These are phyloP conservation scores for Heliconius ethilla DNA, from an alignment of 2,888 invertebrate species.

Conservation along the genomic window DNA sequence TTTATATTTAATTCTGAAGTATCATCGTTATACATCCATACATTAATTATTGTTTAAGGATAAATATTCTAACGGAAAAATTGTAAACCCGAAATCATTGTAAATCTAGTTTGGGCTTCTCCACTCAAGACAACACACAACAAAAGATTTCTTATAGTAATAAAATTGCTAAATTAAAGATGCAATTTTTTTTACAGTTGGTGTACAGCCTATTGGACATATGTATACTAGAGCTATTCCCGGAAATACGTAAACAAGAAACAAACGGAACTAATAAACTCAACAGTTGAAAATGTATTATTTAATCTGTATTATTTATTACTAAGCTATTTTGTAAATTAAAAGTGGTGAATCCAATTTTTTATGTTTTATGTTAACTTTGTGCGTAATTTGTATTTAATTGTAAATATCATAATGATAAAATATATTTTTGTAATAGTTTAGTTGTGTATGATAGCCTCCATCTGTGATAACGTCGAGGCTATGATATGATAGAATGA, in stretches of 20 bases:
- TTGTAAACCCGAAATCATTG: too few species aligned
- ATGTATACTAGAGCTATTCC: constrained; percentile 88
- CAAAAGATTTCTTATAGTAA: too few species aligned
- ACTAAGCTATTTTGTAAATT: constrained; percentile 52
- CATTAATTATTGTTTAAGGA: too few species aligned
- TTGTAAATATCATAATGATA: constrained; percentile 60
- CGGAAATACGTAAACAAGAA: constrained; percentile 78
- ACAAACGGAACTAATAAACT: constrained; percentile 49
- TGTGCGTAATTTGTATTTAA: constrained; percentile 55
- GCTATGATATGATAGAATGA: constrained; percentile 40
- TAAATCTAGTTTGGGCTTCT: too few species aligned
- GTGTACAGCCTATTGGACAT: constrained; percentile 90
- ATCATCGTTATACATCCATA: too few species aligned
- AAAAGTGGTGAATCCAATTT: constrained; percentile 48
- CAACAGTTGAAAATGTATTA: constrained; percentile 58
- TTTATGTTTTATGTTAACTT: constrained; percentile 49
- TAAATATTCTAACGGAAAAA: too few species aligned
- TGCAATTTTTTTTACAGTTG: constrained; percentile 75
- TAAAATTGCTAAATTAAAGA: too few species aligned
- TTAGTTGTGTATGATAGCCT: constrained; percentile 30
- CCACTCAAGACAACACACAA: too few species aligned
- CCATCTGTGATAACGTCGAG: constrained; percentile 41
- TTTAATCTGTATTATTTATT: constrained; percentile 48
- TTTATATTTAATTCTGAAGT: too few species aligned
- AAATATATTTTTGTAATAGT: constrained; percentile 69